Base-by-base conservation (phyloP, 2,888 invertebrate species). In the Drosophila mimica region DNA sequence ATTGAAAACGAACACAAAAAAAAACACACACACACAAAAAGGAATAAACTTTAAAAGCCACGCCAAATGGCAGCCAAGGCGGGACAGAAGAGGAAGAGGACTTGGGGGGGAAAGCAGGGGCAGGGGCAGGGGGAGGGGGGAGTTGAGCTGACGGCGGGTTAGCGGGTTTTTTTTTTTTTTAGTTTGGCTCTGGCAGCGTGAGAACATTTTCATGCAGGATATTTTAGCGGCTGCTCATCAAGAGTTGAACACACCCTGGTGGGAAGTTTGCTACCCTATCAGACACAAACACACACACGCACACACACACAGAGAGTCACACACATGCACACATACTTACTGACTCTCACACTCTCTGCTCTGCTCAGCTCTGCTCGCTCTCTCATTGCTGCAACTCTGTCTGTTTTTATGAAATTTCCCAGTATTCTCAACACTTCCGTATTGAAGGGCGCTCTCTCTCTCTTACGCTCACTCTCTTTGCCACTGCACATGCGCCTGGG, bases 211-310 rank as follows among this genome's bases (percentile, higher is more conserved):
- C 83, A 86, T 89, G 84, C 83, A 86, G 81, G 86, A 81, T 83
- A 83, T 80, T 89, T 85, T 71, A 76, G 82, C 80, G 83, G 76
- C 88, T 79, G 88, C 86, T 83, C 81, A 78, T 85, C 89, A 83
- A 79, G 88, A 86, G 82, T 89, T 84, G 87, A 89, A 89, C 91
- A 89, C 91, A 91, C 89, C 90, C 89, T 87, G 84, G 81, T 86
- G 91, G 81, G 88, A 88, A 88, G 82, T 89, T 84, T 87, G 75
- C 85, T 85, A 85, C 89, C 85, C 85, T 81, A 76, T 78, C 76
- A 63, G 66, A 51, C 74, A 62, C 52, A 70, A n/a, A 56, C 54
- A 36, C 34, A 54, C 46, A 34, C 59, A 58, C 75, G 34, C 20
- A 58, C 17, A 51, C 25, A 46, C 25, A 15, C 51, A 33, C n/a